phyloP scores from a whole-genome alignment of 2,888 invertebrate species.

The Argynnis bischoffii region DNA sequence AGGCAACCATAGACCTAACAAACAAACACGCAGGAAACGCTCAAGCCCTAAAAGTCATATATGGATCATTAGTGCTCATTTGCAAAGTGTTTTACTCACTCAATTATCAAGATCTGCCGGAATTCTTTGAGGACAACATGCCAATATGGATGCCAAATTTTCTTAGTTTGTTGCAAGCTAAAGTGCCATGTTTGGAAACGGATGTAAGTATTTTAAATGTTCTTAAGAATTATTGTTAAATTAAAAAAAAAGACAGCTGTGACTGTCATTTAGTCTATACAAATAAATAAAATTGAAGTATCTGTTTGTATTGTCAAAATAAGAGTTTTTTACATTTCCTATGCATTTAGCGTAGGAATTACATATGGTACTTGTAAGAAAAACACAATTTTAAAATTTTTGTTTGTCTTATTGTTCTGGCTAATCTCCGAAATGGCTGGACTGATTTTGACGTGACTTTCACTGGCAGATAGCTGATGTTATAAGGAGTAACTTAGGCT shows the following conservation, averaged over 20 bases:
- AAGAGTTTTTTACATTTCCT: too few relatives aligned
- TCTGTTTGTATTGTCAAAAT: too few relatives aligned
- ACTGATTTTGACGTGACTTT: too few relatives aligned
- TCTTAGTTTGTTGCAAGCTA: constrained; percentile 88
- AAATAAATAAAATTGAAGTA: too few relatives aligned
- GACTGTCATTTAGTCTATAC: not conserved
- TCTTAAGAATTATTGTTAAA: too few relatives aligned
- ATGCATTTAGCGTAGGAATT: too few relatives aligned
- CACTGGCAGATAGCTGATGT: too few relatives aligned
- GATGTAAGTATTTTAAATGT: constrained; percentile 55
- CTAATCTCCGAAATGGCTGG: too few relatives aligned
- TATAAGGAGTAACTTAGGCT: too few relatives aligned
- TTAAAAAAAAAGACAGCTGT: not conserved
- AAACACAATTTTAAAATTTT: too few relatives aligned
- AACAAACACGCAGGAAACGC: constrained; percentile 89
- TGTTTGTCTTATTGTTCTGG: too few relatives aligned
- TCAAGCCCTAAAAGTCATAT: constrained; percentile 92
- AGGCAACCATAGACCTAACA: constrained; percentile 93
- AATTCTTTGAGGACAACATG: constrained; percentile 99
- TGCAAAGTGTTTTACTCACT: constrained; percentile 98
- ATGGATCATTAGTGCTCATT: constrained; percentile 92
- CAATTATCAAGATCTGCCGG: constrained; percentile 98
- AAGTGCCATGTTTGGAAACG: constrained; percentile 89
- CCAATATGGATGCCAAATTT: constrained; percentile 96
- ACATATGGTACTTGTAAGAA: too few relatives aligned